These are phyloP conservation scores for Ips nitidus DNA, from an alignment of 1,140 invertebrate genomes.

Conservation along the genomic window DNA sequence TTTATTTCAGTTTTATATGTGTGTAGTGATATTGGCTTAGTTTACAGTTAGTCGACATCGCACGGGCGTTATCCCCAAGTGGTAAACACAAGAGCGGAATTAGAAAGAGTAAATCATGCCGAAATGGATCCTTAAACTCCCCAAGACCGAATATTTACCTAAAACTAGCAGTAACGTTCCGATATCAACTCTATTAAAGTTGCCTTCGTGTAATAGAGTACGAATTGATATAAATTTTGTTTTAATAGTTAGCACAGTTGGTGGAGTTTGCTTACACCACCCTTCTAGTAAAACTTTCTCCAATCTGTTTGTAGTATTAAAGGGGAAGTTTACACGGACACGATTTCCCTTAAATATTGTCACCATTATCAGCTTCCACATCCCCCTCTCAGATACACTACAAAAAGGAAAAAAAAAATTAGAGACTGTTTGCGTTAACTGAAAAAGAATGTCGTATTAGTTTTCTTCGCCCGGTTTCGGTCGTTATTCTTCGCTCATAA, in stretches of 20 bases:
- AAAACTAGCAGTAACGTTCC: conserved; percentile 10
- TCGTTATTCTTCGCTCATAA: conserved; percentile 21
- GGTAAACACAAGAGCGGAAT: conserved; percentile 2
- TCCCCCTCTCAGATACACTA: too few relatives aligned
- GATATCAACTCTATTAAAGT: conserved; percentile 29
- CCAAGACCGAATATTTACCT: conserved; percentile 16
- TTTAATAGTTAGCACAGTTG: conserved; percentile 22
- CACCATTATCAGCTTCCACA: too few relatives aligned
- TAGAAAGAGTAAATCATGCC: conserved; percentile 1
- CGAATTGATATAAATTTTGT: conserved; percentile 27
- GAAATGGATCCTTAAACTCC: conserved; percentile 16
- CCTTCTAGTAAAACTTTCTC: too few relatives aligned
- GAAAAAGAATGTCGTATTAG: conserved; percentile 1
- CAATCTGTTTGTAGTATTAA: too few relatives aligned
- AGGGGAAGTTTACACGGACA: too few relatives aligned
- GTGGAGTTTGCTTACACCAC: conserved; percentile 20
- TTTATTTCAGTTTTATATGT: too few relatives aligned
- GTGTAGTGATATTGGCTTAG: background rate
- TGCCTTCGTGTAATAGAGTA: conserved; percentile 23
- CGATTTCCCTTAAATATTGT: too few relatives aligned
- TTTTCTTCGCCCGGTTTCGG: conserved; percentile 1
- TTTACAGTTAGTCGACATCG: conserved; percentile 6
- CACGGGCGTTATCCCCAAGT: background rate
- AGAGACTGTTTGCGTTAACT: background rate
- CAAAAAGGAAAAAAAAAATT: too few relatives aligned